These are phyloP conservation scores for Melanotus villosus DNA, from an alignment of 2,888 invertebrate genomes.

Conservation along the genomic window DNA sequence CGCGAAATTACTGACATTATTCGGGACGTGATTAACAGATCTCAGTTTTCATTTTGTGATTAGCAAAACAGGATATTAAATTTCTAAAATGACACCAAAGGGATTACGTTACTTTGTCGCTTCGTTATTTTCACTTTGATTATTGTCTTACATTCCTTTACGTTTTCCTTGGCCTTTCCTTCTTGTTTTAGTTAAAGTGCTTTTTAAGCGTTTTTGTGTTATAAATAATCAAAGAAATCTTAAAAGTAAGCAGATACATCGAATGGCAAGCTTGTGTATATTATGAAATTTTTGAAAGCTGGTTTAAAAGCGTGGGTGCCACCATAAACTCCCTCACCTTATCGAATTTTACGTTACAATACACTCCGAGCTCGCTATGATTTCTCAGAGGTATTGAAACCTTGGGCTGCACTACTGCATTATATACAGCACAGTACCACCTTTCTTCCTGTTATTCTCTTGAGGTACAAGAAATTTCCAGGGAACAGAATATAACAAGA, in stretches of 20 bases:
- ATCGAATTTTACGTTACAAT: conserved; percentile 40
- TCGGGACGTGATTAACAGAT: conserved; percentile 12
- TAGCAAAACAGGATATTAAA: neutral
- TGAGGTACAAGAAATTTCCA: conserved; percentile 20
- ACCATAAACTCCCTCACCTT: conserved; percentile 24
- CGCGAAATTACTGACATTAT: conserved; percentile 6
- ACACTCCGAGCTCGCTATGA: conserved; percentile 37
- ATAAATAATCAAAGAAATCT: too few relatives aligned
- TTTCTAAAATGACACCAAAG: neutral
- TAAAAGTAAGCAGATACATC: too few relatives aligned
- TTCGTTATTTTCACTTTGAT: neutral
- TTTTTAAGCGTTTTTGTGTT: too few relatives aligned
- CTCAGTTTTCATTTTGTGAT: conserved; percentile 1
- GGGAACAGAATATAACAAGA: conserved; percentile 23
- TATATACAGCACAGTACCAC: conserved; percentile 34
- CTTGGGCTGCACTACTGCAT: conserved; percentile 37
- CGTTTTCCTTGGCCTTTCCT: too few relatives aligned
- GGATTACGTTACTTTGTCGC: neutral
- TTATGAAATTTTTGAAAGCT: conserved; percentile 1
- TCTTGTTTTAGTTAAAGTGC: too few relatives aligned
- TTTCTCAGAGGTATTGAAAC: conserved; percentile 45
- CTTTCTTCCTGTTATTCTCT: conserved; percentile 34
- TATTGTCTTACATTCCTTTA: neutral
- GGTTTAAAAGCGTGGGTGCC: conserved; percentile 8
- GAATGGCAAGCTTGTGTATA: too few relatives aligned